Evolutionary conservation across 1,140 invertebrate species (phyloP).

Genomic region (Drosophila lacteicornis): DNA sequence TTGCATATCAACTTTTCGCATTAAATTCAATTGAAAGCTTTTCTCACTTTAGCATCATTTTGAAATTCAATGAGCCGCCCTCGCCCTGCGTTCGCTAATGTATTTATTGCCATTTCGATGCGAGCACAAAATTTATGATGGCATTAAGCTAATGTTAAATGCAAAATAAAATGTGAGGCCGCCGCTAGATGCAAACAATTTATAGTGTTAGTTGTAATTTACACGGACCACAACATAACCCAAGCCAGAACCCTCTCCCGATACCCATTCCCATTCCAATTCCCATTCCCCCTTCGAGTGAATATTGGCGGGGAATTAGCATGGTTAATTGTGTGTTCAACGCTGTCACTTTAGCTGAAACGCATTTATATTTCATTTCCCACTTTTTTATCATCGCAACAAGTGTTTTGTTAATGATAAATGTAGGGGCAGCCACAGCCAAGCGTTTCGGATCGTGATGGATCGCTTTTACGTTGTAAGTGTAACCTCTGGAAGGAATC

Average conservation of each 20-base stretch:
- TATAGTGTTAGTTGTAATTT: conserved; percentile 77
- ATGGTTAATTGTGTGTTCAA: conserved; percentile 19
- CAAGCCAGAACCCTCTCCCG: not conserved
- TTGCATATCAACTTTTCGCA: conserved; percentile 83
- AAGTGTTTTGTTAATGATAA: conserved; percentile 14
- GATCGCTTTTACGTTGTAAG: conserved; percentile 6
- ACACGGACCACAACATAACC: conserved; percentile 62
- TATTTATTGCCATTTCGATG: conserved; percentile 67
- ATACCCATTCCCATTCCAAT: no score
- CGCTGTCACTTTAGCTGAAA: conserved; percentile 19
- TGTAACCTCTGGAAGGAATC: not conserved
- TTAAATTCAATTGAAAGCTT: conserved; percentile 82
- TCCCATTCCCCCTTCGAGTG: not conserved
- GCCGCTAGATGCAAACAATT: conserved; percentile 51
- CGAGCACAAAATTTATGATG: conserved; percentile 71
- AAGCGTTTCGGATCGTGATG: conserved; percentile 9
- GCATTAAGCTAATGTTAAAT: conserved; percentile 75
- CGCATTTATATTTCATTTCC: conserved; percentile 20
- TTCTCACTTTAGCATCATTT: conserved; percentile 78
- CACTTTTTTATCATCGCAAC: conserved; percentile 18
- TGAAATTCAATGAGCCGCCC: conserved; percentile 76
- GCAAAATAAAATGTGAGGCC: conserved; percentile 33
- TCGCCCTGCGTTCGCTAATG: conserved; percentile 58
- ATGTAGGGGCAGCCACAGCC: not conserved
- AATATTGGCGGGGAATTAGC: conserved; percentile 16